These are phyloP conservation scores for Agelas oroides DNA, from an alignment of 37 sponge, comb jelly and placozoan genomes.

Conservation along the genomic window DNA sequence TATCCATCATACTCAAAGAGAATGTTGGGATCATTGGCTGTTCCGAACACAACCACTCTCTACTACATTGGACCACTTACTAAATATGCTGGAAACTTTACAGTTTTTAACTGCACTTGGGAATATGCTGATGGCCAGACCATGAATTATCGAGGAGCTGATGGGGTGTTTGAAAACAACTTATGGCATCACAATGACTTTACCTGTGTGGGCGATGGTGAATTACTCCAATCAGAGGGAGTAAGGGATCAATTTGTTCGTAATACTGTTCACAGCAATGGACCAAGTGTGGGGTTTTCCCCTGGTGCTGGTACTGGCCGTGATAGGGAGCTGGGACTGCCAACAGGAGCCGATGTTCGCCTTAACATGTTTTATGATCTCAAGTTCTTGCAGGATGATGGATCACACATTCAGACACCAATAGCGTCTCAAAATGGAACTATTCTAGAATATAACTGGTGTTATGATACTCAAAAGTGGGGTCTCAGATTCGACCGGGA, in stretches of 20 bases:
- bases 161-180: conserved; percentile 40
- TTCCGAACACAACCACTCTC: conserved; percentile 11
- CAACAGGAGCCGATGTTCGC: neutral
- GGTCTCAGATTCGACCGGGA: conserved; percentile 22
- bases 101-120: conserved; percentile 24
- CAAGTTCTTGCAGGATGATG: conserved; percentile 37
- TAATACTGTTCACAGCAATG: conserved; percentile 48
- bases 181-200: conserved; percentile 42
- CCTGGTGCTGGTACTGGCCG: conserved; percentile 9
- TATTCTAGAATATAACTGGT: conserved; percentile 14
- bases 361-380: conserved; percentile 39
- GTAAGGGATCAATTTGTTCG: conserved; percentile 34
- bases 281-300: conserved; percentile 24
- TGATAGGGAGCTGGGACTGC: conserved; percentile 1
- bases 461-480: conserved; percentile 22
- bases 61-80: neutral
- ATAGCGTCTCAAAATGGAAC: conserved; percentile 18
- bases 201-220: conserved; percentile 29
- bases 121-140: conserved; percentile 40
- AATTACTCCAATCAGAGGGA: neutral
- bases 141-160: conserved; percentile 15
- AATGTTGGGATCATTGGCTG: conserved; percentile 16
- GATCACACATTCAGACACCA: conserved; percentile 16
- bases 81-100: conserved; percentile 12
- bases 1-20: conserved; percentile 40